Evolutionary conservation across 2,113 vertebrate species (phyloP).

Genomic region (Cyprinus carpio): DNA sequence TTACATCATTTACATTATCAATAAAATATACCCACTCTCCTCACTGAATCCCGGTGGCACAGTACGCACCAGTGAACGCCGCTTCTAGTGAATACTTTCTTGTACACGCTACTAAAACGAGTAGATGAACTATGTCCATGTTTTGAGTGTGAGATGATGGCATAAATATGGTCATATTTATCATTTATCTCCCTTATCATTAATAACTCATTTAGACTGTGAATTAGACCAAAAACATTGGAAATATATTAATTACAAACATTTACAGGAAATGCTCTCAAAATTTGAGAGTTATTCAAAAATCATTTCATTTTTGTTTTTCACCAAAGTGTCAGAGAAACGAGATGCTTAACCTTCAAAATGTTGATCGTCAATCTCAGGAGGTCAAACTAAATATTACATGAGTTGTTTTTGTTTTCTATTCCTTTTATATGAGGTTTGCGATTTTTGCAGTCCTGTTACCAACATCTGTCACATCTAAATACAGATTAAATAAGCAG

Average conservation of each 20-base stretch:
- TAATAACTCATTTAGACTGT: conserved; percentile 46
- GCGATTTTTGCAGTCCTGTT: not conserved
- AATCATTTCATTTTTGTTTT: not conserved
- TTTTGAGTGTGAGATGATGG: conserved; percentile 38
- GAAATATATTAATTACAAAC: conserved; percentile 3
- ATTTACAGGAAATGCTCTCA: not conserved
- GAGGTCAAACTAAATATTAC: not conserved
- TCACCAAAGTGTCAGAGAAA: not conserved
- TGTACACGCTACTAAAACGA: conserved; percentile 4
- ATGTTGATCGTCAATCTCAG: not conserved
- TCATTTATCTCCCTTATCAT: conserved; percentile 48
- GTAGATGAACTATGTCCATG: conserved; percentile 30
- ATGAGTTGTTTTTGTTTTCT: not conserved
- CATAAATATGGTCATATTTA: conserved; percentile 34
- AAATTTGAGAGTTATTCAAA: no score
- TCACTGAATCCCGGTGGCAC: not conserved
- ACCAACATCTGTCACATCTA: no score
- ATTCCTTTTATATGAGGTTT: not conserved
- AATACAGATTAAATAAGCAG: no score
- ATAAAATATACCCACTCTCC: conserved; percentile 26
- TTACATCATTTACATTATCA: conserved; percentile 36
- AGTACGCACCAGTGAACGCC: not conserved
- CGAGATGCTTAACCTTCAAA: not conserved
- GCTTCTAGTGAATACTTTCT: conserved; percentile 22
- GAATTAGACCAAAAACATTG: conserved; percentile 30